Conservation (phyloP, 2,113 vertebrate genomes). For the Prunella himalayana region DNA sequence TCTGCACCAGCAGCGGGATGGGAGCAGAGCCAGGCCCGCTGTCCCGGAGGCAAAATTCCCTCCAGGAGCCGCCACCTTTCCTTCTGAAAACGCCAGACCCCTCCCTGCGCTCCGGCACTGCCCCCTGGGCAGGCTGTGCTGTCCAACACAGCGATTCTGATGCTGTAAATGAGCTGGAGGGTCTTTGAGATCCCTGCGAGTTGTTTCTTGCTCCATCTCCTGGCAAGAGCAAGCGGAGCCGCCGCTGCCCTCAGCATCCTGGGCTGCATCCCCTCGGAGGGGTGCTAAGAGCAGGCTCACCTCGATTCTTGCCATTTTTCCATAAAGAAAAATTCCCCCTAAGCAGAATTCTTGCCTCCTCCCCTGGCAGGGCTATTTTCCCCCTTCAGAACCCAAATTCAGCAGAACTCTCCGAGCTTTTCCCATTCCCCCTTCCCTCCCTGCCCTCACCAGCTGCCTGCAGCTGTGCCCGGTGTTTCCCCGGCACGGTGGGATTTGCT, state of each 20-base stretch:
- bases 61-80: neutral
- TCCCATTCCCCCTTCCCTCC: neutral
- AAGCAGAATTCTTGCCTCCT: neutral
- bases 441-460: accelerated
- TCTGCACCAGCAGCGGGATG: accelerated
- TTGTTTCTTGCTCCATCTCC: neutral
- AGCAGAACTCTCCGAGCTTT: neutral
- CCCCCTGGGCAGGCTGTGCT: neutral
- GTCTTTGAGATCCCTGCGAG: neutral
- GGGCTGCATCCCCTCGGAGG: accelerated
- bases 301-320: neutral
- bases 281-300: neutral
- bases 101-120: accelerated
- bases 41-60: neutral
- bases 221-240: neutral
- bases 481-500: accelerated
- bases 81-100: neutral
- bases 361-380: accelerated
- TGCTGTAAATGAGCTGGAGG: neutral
- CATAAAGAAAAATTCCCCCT: neutral
- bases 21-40: neutral
- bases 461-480: neutral
- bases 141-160: accelerated
- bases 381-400: neutral
- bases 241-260: accelerated